Evolutionary conservation across 2,797 vertebrate species (phyloP).

Genomic region (Spizella passerina): DNA sequence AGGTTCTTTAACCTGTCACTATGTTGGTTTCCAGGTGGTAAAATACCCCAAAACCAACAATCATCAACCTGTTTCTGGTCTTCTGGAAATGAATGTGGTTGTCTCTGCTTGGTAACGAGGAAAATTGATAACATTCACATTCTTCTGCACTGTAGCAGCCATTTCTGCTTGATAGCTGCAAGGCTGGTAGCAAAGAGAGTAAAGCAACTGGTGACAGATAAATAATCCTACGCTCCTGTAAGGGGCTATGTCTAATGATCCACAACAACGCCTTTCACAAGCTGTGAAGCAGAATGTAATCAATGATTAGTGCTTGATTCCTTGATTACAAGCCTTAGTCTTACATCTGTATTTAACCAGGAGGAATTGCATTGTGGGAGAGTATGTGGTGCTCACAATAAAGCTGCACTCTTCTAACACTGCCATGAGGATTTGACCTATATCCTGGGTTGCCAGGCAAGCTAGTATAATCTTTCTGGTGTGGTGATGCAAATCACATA

Average conservation of each 20-base stretch:
- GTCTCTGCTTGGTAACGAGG: not conserved
- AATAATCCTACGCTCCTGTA: conserved; percentile 63
- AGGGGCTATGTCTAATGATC: conserved; percentile 51
- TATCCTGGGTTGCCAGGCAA: conserved; percentile 42
- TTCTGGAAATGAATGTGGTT: not conserved
- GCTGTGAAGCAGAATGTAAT: conserved; percentile 60
- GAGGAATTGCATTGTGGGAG: conserved; percentile 36
- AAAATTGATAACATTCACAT: not conserved
- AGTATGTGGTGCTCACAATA: not conserved
- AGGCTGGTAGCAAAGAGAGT: not conserved
- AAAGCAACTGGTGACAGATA: conserved; percentile 46
- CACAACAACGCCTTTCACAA: conserved; percentile 60
- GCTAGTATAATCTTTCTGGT: conserved; percentile 1
- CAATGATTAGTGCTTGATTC: conserved; percentile 52
- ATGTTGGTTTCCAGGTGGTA: not conserved
- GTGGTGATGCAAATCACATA: conserved; percentile 47
- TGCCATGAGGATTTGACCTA: conserved; percentile 43
- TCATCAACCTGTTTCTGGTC: not conserved
- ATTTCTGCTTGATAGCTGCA: conserved; percentile 10
- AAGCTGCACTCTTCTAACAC: conserved; percentile 16
- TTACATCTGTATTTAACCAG: conserved; percentile 58
- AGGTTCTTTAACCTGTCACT: not conserved
- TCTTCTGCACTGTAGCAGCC: not conserved
- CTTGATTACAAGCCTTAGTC: conserved; percentile 59
- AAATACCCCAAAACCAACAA: not conserved